Conservation (phyloP, 1,140 invertebrate genomes). For the Eubasilissa regina region DNA sequence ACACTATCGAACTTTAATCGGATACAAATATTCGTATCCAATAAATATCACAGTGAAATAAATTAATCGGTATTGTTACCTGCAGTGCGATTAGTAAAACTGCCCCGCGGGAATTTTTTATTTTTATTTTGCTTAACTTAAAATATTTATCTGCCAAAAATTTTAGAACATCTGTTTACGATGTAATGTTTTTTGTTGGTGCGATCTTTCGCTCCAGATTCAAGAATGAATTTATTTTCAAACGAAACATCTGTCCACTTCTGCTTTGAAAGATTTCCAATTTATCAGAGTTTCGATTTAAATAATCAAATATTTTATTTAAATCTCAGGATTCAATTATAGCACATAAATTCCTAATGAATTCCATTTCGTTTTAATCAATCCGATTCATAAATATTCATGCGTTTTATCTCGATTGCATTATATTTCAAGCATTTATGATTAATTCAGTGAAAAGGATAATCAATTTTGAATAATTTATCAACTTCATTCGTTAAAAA, state of each 20-base stretch:
- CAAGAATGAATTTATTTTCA: neutral
- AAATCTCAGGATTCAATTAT: slow-evolving; percentile 39
- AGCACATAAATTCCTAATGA: slow-evolving; percentile 37
- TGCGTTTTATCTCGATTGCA: slow-evolving; percentile 31
- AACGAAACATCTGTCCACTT: neutral
- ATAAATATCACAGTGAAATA: no score
- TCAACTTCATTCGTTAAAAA: slow-evolving; percentile 19
- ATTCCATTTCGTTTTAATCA: slow-evolving; percentile 38
- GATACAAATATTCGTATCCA: no score
- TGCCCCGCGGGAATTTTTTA: no score
- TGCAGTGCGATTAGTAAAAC: no score
- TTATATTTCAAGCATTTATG: slow-evolving; percentile 24
- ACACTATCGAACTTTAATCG: no score
- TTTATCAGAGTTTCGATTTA: slow-evolving; percentile 35
- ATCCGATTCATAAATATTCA: slow-evolving; percentile 45
- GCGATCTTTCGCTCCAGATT: neutral
- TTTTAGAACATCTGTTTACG: no score
- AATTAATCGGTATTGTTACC: no score
- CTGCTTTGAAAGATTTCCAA: slow-evolving; percentile 19
- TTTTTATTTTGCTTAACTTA: no score
- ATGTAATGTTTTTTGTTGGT: neutral
- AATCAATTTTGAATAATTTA: slow-evolving; percentile 35
- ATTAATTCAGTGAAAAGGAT: slow-evolving; percentile 35
- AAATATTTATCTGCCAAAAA: no score
- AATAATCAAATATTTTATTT: slow-evolving; percentile 51